These are phyloP conservation scores for Acridotheres tristis DNA, from an alignment of 2,797 vertebrate genomes.

Conservation along the genomic window DNA sequence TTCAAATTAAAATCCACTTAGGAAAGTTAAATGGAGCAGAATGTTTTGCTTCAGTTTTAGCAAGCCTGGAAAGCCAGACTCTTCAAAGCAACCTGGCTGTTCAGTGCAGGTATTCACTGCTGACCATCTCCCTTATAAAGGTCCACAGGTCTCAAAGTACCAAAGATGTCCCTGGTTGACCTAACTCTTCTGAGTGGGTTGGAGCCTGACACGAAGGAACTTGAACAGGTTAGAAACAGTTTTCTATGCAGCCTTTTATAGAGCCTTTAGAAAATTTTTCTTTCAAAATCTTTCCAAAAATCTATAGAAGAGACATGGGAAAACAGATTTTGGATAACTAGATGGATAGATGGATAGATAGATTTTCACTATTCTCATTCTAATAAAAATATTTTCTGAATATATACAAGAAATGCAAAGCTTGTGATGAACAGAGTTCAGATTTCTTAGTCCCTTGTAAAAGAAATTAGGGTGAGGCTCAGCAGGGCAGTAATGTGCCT, in stretches of 20 bases:
- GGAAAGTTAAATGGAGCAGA: background rate
- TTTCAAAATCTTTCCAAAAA: background rate
- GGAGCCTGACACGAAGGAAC: conserved; percentile 67
- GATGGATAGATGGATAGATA: background rate
- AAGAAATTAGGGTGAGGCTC: background rate
- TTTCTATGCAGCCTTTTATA: background rate
- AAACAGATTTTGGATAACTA: background rate
- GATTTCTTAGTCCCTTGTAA: background rate
- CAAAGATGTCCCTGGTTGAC: conserved; percentile 78
- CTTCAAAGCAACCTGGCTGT: background rate
- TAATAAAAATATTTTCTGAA: background rate
- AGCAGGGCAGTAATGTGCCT: background rate
- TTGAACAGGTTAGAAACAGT: conserved; percentile 63
- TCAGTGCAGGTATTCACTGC: background rate
- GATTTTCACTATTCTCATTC: background rate
- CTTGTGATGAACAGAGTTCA: background rate
- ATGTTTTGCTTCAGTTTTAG: background rate
- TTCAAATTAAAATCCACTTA: background rate
- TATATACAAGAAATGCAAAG: background rate
- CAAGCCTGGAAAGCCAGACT: background rate
- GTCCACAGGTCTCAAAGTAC: conserved; percentile 13
- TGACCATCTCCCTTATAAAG: conserved; percentile 3
- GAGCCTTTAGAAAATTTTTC: background rate
- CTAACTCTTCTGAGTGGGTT: conserved; percentile 77
- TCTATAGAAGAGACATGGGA: background rate